phyloP scores from a whole-genome alignment of 2,888 invertebrate genomes.

The Heterodera filipjevi region DNA sequence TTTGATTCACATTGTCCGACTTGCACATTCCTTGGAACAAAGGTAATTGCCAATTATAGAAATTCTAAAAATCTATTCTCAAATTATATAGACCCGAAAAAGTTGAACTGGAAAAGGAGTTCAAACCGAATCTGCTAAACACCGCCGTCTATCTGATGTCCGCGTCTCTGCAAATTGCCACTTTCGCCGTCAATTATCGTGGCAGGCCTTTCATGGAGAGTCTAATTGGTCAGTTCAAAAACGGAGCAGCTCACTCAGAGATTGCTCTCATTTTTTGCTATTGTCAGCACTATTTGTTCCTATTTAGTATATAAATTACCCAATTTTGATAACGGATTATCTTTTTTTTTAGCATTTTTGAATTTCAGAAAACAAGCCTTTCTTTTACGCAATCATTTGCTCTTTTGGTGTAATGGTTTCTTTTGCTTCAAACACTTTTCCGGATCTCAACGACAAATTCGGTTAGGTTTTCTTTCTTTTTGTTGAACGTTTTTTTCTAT shows the following conservation, averaged over 20 bases:
- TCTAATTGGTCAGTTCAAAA: conserved; percentile 70
- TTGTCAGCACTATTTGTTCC: too few species aligned
- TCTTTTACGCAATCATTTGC: conserved; percentile 85
- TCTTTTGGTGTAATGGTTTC: conserved; percentile 82
- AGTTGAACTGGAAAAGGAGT: conserved; percentile 68
- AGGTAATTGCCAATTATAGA: conserved; percentile 40
- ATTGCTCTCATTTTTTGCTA: too few species aligned
- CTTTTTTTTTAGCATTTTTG: not conserved
- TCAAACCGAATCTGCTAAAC: conserved; percentile 90
- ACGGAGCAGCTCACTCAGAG: too few species aligned
- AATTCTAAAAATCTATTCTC: not conserved
- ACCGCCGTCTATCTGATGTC: conserved; percentile 98
- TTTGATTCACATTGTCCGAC: conserved; percentile 81
- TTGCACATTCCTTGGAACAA: conserved; percentile 65
- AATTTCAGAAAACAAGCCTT: conserved; percentile 79
- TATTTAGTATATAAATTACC: too few species aligned
- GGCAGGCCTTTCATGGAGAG: conserved; percentile 99
- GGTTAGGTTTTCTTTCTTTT: conserved; percentile 75
- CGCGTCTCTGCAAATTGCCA: conserved; percentile 93
- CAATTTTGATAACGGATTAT: not conserved
- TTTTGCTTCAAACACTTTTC: conserved; percentile 76
- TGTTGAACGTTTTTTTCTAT: not conserved
- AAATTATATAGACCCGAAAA: conserved; percentile 45
- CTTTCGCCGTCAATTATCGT: conserved; percentile 98
- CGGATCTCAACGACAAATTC: conserved; percentile 85